These are phyloP conservation scores for Anseranas semipalmata DNA, from an alignment of 2,113 vertebrate genomes.

Conservation along the genomic window DNA sequence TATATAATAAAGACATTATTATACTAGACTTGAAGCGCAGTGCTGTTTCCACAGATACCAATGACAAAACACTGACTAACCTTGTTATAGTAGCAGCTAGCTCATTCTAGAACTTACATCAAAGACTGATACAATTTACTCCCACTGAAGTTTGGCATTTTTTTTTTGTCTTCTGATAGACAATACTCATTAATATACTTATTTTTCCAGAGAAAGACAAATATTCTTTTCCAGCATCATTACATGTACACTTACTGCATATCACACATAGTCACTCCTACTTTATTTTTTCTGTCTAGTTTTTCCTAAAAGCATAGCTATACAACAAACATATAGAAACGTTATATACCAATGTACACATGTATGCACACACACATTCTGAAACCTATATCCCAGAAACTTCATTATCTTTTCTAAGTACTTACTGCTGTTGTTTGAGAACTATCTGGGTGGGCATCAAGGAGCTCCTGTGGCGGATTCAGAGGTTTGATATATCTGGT, in stretches of 20 bases:
- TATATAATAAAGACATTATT: neutral
- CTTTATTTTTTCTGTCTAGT: neutral
- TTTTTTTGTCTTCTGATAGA: neutral
- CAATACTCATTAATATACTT: neutral
- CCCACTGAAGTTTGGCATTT: neutral
- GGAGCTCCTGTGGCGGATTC: constrained; percentile 88
- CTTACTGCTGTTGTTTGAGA: constrained; percentile 84
- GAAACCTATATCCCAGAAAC: neutral
- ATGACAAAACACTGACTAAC: neutral
- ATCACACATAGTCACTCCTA: neutral
- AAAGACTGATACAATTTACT: neutral
- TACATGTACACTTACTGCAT: neutral
- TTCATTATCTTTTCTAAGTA: neutral
- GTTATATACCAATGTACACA: neutral
- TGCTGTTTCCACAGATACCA: neutral
- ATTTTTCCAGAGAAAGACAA: neutral
- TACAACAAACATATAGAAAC: neutral
- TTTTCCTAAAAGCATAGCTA: neutral
- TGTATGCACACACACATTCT: neutral
- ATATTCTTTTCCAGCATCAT: neutral
- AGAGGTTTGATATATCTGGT: constrained; percentile 90
- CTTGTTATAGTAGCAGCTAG: neutral
- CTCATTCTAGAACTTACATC: neutral
- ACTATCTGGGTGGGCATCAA: constrained; percentile 75
- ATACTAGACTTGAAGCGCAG: neutral